A percentile compares a stretch with the other conserved stretches of the same genome.
phyloP scores from a whole-genome alignment of 30 jellyfish, hydroid and myxozoan genomes.

The Aurelia coerulea region DNA sequence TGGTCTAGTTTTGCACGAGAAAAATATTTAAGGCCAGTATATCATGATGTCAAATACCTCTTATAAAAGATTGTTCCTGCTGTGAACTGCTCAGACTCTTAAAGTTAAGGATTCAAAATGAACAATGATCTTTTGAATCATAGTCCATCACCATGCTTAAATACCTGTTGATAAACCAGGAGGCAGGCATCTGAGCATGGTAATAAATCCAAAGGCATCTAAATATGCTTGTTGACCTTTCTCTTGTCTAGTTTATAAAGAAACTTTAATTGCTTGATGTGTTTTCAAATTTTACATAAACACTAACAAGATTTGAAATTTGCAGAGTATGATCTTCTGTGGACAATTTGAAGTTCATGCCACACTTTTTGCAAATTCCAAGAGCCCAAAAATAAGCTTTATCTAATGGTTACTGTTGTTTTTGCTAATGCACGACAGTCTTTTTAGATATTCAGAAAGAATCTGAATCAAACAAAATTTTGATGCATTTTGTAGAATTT shows the following conservation, averaged over 20 bases:
- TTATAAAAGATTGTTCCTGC: neutral
- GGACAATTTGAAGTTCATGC: no score
- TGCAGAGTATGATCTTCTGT: no score
- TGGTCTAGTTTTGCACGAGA: neutral
- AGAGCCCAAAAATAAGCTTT: no score
- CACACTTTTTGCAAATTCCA: no score
- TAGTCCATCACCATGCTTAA: constrained; percentile 5
- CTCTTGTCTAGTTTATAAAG: neutral
- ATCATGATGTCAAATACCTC: neutral
- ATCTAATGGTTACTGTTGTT: no score
- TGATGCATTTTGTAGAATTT: no score
- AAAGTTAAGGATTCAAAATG: constrained; percentile 7
- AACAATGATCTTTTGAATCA: neutral
- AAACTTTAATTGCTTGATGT: neutral
- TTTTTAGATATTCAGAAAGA: no score
- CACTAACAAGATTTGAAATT: no score
- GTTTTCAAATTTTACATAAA: neutral
- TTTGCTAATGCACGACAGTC: no score
- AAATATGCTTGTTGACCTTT: neutral
- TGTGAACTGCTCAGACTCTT: constrained; percentile 8
- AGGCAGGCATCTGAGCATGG: constrained; percentile 13
- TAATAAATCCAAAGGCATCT: constrained; percentile 7
- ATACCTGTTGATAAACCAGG: constrained; percentile 9
- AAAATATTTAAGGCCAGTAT: neutral
- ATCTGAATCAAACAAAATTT: no score